Conservation (phyloP, 2,113 vertebrate species). For the Motacilla alba region DNA sequence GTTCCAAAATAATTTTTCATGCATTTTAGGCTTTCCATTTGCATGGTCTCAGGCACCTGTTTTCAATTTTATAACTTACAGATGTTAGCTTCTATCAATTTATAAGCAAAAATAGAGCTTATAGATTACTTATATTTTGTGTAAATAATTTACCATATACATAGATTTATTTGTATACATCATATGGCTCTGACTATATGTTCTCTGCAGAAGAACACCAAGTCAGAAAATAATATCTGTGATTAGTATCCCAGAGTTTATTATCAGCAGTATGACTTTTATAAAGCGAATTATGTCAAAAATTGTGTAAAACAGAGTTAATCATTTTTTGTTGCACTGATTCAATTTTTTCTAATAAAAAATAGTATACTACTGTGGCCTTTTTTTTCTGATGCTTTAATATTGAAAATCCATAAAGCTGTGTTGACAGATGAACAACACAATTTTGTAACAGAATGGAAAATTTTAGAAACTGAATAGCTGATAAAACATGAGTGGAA, state of each 20-base stretch:
- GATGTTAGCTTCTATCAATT: not conserved
- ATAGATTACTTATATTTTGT: not conserved
- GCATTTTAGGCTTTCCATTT: not conserved
- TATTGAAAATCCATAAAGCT: conserved; percentile 49
- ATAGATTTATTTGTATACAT: not conserved
- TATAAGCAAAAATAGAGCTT: not conserved
- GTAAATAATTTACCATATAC: not conserved
- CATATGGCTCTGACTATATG: not conserved
- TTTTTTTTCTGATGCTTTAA: conserved; percentile 7
- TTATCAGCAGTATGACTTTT: not conserved
- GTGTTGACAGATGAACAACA: conserved; percentile 69
- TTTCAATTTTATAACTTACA: not conserved
- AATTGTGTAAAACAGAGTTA: conserved; percentile 25
- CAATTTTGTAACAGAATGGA: conserved; percentile 62
- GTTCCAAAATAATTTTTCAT: not conserved
- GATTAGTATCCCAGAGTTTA: not conserved
- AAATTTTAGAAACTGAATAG: conserved; percentile 48
- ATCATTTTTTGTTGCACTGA: conserved; percentile 25
- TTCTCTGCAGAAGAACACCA: not conserved
- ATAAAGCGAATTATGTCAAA: conserved; percentile 29
- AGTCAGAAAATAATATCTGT: not conserved
- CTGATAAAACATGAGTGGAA: conserved; percentile 68
- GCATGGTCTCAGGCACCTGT: not conserved
- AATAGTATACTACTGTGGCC: not conserved
- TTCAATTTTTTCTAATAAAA: conserved; percentile 61